These are phyloP conservation scores for Sinosuthora webbiana DNA, from an alignment of 2,113 vertebrate species.

Conservation along the genomic window DNA sequence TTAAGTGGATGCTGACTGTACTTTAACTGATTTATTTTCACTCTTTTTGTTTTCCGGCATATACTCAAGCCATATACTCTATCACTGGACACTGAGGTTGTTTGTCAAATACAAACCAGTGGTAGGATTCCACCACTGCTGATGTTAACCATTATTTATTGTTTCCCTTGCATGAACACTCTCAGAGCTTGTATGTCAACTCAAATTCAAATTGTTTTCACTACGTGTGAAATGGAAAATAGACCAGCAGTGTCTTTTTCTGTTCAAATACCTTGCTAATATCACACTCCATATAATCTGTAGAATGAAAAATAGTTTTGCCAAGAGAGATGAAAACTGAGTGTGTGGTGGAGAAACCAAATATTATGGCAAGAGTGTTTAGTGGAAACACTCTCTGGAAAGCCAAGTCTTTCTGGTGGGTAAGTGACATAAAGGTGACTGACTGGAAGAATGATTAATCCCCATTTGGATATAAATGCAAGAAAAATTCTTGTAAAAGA, in stretches of 20 bases:
- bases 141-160: neutral
- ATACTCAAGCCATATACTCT: neutral
- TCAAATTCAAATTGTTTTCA: neutral
- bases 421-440: neutral
- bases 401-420: neutral
- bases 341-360: neutral
- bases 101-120: neutral
- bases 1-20: neutral
- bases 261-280: neutral
- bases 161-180: neutral
- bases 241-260: neutral
- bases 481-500: slow-evolving; percentile 17
- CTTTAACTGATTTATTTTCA: neutral
- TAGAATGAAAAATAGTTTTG: neutral
- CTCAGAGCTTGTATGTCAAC: neutral
- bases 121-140: neutral
- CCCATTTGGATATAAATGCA: slow-evolving; percentile 1
- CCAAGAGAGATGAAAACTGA: neutral
- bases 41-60: neutral
- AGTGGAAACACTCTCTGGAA: neutral
- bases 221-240: neutral
- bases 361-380: neutral
- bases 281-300: neutral
- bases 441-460: neutral
- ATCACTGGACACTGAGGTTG: neutral